Base-by-base conservation (phyloP, 2,797 vertebrate species). In the Oreochromis mossambicus region DNA sequence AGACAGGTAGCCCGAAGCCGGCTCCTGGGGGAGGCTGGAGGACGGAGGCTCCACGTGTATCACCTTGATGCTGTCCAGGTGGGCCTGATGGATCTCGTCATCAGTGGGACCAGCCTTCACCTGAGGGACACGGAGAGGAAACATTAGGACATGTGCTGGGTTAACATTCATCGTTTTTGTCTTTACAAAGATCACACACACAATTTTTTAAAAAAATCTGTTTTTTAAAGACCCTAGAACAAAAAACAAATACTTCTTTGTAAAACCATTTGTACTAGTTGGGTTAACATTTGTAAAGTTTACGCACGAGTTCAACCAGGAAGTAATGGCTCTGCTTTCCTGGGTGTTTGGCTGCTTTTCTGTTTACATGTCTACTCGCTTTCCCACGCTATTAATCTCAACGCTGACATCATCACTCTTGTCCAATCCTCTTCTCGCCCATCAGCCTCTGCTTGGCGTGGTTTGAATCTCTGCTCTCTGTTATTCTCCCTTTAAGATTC, bases 11-110 rank as follows among this genome's bases (percentile, higher is more conserved):
- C 78, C 81, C 0, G 94, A 84, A 0, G 92, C 91, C 0, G 96
- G 96, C 94, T 98, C 98, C 95, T 97, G 98, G 95, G 98, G 98
- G 92, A 99, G 97, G 96, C 97, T 97, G 92, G 96, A 97, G 93
- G 94, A 96, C 24, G 97, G 95, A 32, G 97, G 95, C 95, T 98
- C 97, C 90, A 97, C 96, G 54, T 96, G 97, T 89, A 97, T 97
- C 89, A 97, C 97, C 93, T 95, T 97, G 95, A 97, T 97, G 95
- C 97, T 98, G 11, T 98, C 97, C 41, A 96, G 96, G 79, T 94
- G 93, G 3, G 95, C 94, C 89, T 97, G 97, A 86, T 97, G 96
- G 77, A 96, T 94, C 77, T 96, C 93, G 14, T 97, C 97, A 78
- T 97, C 97, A 0, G 96, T 91, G 63, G 95, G 97, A 8, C 89